phyloP scores from a whole-genome alignment of 2,888 invertebrate genomes.

The Dicroscelio sp. region DNA sequence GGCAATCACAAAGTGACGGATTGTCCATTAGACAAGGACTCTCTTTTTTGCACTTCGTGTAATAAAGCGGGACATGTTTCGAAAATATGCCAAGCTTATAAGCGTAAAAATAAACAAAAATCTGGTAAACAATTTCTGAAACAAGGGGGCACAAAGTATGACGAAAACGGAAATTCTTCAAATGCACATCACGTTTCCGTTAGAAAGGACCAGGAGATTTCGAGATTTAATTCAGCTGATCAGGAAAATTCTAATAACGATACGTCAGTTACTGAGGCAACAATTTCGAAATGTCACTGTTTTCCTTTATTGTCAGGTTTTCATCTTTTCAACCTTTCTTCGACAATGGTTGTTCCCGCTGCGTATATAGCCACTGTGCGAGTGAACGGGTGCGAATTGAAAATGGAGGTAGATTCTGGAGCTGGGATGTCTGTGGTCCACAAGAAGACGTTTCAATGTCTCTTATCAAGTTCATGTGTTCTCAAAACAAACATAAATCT shows the following conservation, averaged over 20 bases:
- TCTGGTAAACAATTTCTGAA: not conserved
- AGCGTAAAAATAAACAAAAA: not conserved
- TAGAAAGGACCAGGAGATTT: not conserved
- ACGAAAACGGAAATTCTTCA: not conserved
- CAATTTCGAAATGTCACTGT: not conserved
- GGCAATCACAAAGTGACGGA: not conserved
- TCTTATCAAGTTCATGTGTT: too few species aligned
- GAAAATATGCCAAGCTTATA: not conserved
- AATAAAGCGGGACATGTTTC: constrained; percentile 19
- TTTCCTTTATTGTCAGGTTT: not conserved
- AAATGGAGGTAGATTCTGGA: constrained; percentile 36
- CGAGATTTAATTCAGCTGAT: not conserved
- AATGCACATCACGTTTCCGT: constrained; percentile 1
- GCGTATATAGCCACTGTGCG: not conserved
- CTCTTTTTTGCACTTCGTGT: not conserved
- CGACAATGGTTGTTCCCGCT: not conserved
- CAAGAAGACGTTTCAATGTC: too few species aligned
- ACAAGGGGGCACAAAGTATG: not conserved
- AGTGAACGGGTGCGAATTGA: not conserved
- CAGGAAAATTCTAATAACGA: too few species aligned
- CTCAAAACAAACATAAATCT: too few species aligned
- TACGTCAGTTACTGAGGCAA: too few species aligned
- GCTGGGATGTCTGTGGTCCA: constrained; percentile 8
- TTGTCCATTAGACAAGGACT: constrained; percentile 8
- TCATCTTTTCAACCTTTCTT: not conserved